Conservation (phyloP, 2,888 invertebrate genomes). For the Acleris literana region DNA sequence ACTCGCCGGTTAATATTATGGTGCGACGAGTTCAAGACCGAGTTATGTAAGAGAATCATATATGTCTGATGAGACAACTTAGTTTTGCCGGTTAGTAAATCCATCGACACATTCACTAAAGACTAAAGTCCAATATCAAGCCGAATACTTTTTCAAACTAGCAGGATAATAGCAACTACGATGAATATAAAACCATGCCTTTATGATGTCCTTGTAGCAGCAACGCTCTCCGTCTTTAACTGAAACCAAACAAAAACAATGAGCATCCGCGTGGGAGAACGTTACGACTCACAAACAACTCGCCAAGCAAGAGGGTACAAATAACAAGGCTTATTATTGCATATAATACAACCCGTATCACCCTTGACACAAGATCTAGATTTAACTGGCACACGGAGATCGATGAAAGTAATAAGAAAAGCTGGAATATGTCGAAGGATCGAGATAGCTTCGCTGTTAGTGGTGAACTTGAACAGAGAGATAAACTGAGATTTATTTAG, state of each 20-base stretch:
- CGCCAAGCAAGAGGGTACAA: constrained; percentile 60
- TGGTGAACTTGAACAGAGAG: constrained; percentile 65
- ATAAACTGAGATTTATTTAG: constrained; percentile 59
- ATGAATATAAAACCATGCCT: no score
- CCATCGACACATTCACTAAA: no score
- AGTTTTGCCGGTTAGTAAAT: no score
- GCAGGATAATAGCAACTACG: no score
- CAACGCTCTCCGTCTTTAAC: constrained; percentile 41
- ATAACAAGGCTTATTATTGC: constrained; percentile 47
- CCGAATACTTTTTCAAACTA: no score
- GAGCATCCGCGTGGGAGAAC: constrained; percentile 68
- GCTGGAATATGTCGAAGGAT: constrained; percentile 65
- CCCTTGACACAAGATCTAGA: constrained; percentile 32
- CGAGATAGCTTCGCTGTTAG: constrained; percentile 63
- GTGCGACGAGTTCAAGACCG: no score
- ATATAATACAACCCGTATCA: constrained; percentile 43
- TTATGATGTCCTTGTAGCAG: neutral
- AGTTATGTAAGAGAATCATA: no score
- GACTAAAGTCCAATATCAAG: no score
- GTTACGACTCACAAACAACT: constrained; percentile 67
- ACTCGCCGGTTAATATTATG: no score
- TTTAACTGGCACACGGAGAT: constrained; percentile 27
- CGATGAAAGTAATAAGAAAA: constrained; percentile 49
- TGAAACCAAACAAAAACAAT: constrained; percentile 64
- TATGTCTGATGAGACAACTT: no score